These are phyloP conservation scores for Vireo griseus DNA, from an alignment of 2,797 vertebrate species.

Conservation along the genomic window DNA sequence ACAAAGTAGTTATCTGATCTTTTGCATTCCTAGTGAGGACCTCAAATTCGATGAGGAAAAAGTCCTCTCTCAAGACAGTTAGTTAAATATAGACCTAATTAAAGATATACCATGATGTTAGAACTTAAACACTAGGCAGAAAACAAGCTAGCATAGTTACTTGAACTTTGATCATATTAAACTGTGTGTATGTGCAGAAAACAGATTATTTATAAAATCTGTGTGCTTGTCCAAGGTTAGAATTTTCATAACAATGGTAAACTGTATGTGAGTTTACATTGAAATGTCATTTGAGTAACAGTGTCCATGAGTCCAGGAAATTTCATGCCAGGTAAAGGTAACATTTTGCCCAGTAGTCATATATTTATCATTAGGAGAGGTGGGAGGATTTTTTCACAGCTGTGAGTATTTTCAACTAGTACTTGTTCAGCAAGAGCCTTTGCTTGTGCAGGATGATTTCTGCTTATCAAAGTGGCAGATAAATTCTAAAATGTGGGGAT, in stretches of 20 bases:
- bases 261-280: background rate
- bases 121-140: background rate
- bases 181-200: background rate
- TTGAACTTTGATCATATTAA: background rate
- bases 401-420: background rate
- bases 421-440: background rate
- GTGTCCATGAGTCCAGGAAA: background rate
- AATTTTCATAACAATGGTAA: background rate
- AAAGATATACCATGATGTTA: background rate
- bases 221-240: background rate
- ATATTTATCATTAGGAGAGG: background rate
- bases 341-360: background rate
- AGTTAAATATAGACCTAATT: background rate
- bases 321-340: background rate
- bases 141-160: background rate
- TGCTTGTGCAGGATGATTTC: background rate
- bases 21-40: background rate
- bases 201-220: background rate
- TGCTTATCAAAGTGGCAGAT: background rate
- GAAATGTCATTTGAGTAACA: background rate
- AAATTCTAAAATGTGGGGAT: background rate
- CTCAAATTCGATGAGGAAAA: background rate
- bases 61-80: background rate
- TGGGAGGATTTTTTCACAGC: background rate
- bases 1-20: background rate